Percentiles rank a stretch among this genome's conserved stretches.
These are phyloP conservation scores for Phoebastria nigripes DNA, from an alignment of 2,797 vertebrate species.

Conservation along the genomic window DNA sequence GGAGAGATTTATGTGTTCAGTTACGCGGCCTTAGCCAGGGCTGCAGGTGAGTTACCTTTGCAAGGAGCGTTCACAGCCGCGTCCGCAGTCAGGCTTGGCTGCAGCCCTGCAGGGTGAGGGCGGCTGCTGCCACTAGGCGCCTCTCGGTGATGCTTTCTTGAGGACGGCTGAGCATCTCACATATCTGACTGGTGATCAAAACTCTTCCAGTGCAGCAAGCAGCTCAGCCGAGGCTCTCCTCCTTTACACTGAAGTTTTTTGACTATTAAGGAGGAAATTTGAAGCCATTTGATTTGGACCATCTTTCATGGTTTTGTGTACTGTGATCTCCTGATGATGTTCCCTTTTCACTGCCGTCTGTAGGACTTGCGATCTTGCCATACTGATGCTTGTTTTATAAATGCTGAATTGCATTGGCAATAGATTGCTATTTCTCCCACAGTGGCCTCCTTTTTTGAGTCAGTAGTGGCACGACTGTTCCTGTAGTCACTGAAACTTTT, in stretches of 20 bases:
- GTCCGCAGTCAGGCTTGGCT: accelerated
- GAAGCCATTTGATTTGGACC: neutral
- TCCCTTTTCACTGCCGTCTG: neutral
- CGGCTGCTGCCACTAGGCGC: neutral
- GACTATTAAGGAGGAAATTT: neutral
- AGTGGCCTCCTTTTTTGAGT: neutral
- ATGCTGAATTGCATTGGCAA: neutral
- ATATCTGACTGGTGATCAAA: neutral
- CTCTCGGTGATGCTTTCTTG: accelerated
- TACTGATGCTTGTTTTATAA: neutral
- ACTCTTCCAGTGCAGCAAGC: neutral
- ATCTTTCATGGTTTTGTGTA: neutral
- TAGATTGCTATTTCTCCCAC: neutral
- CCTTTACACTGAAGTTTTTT: neutral
- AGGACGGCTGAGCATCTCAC: neutral
- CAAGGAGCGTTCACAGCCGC: accelerated
- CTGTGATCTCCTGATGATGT: neutral
- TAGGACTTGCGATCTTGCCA: neutral
- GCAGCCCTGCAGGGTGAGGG: accelerated
- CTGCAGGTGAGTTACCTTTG: accelerated
- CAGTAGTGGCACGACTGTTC: neutral
- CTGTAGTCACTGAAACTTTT: neutral
- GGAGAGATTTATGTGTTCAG: neutral
- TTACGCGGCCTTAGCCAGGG: accelerated
- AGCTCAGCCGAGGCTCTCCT: neutral